Evolutionary conservation across 92 coral and sea anemone genomes (phyloP).

Genomic region (Micromussa lordhowensis): DNA sequence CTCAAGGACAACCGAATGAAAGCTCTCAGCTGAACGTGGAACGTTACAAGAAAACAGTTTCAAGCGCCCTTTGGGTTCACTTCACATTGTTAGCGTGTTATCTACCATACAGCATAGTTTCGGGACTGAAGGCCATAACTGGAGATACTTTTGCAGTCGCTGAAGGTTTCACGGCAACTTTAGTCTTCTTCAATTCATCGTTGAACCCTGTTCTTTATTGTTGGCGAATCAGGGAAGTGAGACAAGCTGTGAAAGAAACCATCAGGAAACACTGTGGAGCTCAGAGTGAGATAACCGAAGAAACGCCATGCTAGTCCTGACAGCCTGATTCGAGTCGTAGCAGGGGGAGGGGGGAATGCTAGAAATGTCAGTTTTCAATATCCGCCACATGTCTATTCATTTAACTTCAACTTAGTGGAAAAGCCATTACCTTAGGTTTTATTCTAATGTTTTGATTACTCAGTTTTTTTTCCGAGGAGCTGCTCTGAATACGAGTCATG

Average conservation of each 20-base stretch:
- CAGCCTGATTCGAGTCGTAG: too few species aligned
- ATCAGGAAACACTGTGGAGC: background rate
- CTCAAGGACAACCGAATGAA: background rate
- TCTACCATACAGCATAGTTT: background rate
- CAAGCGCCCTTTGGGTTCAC: slow-evolving; percentile 7
- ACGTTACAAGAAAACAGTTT: background rate
- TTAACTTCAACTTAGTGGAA: too few species aligned
- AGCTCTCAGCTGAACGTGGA: background rate
- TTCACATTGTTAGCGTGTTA: slow-evolving; percentile 4
- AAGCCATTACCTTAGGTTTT: too few species aligned
- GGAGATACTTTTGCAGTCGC: background rate
- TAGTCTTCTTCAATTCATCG: slow-evolving; percentile 29
- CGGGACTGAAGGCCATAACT: background rate
- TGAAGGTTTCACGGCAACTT: slow-evolving; percentile 8
- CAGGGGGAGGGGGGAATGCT: too few species aligned
- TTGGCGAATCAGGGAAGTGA: slow-evolving; percentile 35
- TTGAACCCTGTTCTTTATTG: slow-evolving; percentile 30
- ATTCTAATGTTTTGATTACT: too few species aligned
- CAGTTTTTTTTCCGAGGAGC: too few species aligned
- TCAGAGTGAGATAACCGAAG: background rate
- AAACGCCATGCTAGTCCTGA: background rate
- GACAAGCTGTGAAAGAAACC: slow-evolving; percentile 14
- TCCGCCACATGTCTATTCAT: too few species aligned
- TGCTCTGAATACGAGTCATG: too few species aligned
- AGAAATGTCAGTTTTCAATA: too few species aligned